Conservation (phyloP, 2,888 invertebrate species). For the Criorhina ranunculi region DNA sequence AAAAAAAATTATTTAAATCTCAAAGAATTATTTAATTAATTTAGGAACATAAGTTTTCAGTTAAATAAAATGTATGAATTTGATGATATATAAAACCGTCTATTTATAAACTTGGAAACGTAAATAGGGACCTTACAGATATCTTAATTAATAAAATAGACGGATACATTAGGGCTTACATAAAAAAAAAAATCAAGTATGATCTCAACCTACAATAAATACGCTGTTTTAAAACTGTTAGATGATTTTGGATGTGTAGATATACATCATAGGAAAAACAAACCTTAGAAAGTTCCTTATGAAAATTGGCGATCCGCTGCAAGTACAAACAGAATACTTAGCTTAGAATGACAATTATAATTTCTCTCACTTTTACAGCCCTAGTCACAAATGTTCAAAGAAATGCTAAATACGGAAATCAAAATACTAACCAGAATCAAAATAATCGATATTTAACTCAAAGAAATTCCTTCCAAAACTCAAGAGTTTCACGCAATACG, state of each 20-base stretch:
- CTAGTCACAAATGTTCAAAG: background rate
- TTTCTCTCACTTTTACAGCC: background rate
- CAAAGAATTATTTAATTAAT: constrained; percentile 14
- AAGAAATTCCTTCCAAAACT: too few relatives aligned
- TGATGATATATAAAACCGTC: constrained; percentile 10
- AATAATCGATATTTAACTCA: background rate
- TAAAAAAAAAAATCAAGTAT: background rate
- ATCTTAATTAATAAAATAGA: background rate
- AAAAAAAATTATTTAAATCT: constrained; percentile 9
- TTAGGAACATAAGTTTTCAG: constrained; percentile 12
- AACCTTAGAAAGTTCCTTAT: too few relatives aligned
- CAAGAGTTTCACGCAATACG: constrained; percentile 10
- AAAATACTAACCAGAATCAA: background rate
- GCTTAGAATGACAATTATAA: background rate
- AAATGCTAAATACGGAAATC: background rate
- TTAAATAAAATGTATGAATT: constrained; percentile 22
- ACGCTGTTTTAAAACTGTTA: background rate
- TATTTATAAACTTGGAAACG: too few relatives aligned
- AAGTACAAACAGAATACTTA: background rate
- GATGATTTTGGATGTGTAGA: too few relatives aligned
- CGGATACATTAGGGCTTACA: background rate
- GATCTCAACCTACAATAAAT: too few relatives aligned
- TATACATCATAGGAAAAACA: constrained; percentile 13
- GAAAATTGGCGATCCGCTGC: constrained; percentile 7
- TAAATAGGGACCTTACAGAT: constrained; percentile 14